A percentile compares a stretch with the other conserved stretches of the same genome.
phyloP scores from a whole-genome alignment of 92 coral and sea anemone species.

The Porites rus region DNA sequence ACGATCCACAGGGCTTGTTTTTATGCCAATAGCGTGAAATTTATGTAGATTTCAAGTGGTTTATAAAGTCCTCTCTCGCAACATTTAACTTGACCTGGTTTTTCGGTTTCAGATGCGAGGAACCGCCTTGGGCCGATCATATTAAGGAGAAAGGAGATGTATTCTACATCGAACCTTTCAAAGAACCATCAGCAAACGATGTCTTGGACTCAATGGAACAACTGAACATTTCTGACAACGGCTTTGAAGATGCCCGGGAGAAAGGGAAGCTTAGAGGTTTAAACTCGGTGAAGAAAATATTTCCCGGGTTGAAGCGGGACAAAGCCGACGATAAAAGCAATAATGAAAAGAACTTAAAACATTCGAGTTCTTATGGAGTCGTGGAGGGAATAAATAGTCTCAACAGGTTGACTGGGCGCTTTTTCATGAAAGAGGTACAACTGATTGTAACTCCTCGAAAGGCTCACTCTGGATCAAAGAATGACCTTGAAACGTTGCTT shows the following conservation, averaged over 20 bases:
- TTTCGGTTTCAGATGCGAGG: slow-evolving; percentile 76
- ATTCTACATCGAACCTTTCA: slow-evolving; percentile 89
- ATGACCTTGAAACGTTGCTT: slow-evolving; percentile 88
- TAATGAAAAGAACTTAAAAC: slow-evolving; percentile 72
- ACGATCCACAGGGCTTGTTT: slow-evolving; percentile 27
- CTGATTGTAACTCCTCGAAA: slow-evolving; percentile 91
- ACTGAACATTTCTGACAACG: slow-evolving; percentile 60
- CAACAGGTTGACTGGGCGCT: slow-evolving; percentile 55
- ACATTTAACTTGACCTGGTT: slow-evolving; percentile 13
- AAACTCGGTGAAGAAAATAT: slow-evolving; percentile 81
- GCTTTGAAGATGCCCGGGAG: slow-evolving; percentile 48
- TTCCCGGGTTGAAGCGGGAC: slow-evolving; percentile 78
- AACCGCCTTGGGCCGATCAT: slow-evolving; percentile 97
- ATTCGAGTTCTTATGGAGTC: slow-evolving; percentile 56
- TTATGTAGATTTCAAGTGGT: slow-evolving; percentile 40
- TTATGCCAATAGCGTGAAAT: slow-evolving; percentile 31
- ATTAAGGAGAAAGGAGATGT: slow-evolving; percentile 95
- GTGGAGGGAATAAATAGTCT: slow-evolving; percentile 61
- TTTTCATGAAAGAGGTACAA: slow-evolving; percentile 78
- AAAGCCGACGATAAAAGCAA: slow-evolving; percentile 79
- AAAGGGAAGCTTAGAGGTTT: slow-evolving; percentile 80
- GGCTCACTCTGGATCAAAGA: slow-evolving; percentile 79
- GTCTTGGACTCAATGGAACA: slow-evolving; percentile 71
- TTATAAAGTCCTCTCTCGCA: slow-evolving; percentile 1
- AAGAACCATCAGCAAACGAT: slow-evolving; percentile 71